Evolutionary conservation across 2,888 invertebrate genomes (phyloP).

Genomic region (Teleogryllus oceanicus): DNA sequence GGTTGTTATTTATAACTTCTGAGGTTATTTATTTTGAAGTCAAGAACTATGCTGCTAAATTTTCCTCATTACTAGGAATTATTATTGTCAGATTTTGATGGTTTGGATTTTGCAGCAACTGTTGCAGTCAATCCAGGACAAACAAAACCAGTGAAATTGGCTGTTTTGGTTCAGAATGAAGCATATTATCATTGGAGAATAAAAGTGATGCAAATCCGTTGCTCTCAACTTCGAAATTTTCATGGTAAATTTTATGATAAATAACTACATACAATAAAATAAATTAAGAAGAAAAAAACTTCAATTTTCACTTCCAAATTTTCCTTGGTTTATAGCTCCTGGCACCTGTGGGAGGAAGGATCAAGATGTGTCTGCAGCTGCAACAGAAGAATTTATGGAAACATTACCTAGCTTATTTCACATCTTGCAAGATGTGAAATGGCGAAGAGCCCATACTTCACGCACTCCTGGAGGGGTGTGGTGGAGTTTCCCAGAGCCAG

Average conservation of each 20-base stretch:
- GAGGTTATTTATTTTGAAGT: no score
- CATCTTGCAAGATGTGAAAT: conserved; percentile 29
- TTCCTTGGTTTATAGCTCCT: conserved; percentile 22
- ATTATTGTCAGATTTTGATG: no score
- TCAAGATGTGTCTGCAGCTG: conserved; percentile 22
- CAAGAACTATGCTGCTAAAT: no score
- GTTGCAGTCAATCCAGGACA: conserved; percentile 45
- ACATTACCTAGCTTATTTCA: conserved; percentile 23
- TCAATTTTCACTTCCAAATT: not conserved
- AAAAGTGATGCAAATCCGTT: conserved; percentile 44
- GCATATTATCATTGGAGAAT: conserved; percentile 45
- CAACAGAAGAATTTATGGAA: not conserved
- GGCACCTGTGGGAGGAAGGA: conserved; percentile 22
- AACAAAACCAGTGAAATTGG: conserved; percentile 44
- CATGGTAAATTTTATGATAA: conserved; percentile 38
- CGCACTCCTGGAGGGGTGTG: conserved; percentile 35
- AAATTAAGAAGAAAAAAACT: not conserved
- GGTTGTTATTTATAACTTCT: no score
- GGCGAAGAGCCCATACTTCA: conserved; percentile 20
- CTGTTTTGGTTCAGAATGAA: conserved; percentile 45
- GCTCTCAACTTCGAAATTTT: conserved; percentile 41
- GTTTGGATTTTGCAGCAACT: conserved; percentile 41
- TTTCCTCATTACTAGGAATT: no score
- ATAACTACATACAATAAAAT: not conserved
- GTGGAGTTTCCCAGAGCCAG: conserved; percentile 42